phyloP scores from a whole-genome alignment of 2,797 vertebrate species.

The Echiichthys vipera region DNA sequence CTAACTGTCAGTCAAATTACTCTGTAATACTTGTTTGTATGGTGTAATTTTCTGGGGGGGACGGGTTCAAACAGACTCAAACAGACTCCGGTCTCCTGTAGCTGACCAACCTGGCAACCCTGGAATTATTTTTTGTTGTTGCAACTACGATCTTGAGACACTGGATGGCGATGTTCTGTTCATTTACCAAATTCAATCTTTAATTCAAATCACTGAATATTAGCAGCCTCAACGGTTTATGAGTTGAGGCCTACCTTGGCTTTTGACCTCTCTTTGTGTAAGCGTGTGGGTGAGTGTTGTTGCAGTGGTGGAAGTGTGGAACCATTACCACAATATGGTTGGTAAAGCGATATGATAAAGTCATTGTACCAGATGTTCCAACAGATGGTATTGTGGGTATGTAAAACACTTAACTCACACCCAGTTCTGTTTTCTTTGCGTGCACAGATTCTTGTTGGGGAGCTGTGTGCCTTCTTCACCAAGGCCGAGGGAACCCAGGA shows the following conservation, averaged over 20 bases:
- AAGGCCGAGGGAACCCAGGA: slow-evolving; percentile 83
- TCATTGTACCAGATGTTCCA: not conserved
- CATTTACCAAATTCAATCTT: too few species aligned
- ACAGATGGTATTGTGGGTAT: not conserved
- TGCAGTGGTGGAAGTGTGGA: too few species aligned
- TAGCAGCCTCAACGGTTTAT: not conserved
- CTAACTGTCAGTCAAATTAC: too few species aligned
- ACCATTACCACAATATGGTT: not conserved
- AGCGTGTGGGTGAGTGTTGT: not conserved
- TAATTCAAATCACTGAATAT: too few species aligned
- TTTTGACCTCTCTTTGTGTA: not conserved
- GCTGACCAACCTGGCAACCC: too few species aligned
- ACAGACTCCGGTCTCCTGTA: too few species aligned
- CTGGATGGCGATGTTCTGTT: too few species aligned
- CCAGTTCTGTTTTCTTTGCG: not conserved
- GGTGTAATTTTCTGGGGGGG: too few species aligned
- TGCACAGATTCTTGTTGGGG: slow-evolving; percentile 87
- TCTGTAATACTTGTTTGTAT: too few species aligned
- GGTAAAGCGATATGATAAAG: not conserved
- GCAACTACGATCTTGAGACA: too few species aligned
- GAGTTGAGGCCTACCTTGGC: not conserved
- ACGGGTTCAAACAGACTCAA: too few species aligned
- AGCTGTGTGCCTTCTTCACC: slow-evolving; percentile 87
- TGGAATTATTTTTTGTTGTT: too few species aligned
- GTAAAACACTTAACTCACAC: not conserved